These are phyloP conservation scores for Amphipyra berbera DNA, from an alignment of 2,888 invertebrate genomes.

Conservation along the genomic window DNA sequence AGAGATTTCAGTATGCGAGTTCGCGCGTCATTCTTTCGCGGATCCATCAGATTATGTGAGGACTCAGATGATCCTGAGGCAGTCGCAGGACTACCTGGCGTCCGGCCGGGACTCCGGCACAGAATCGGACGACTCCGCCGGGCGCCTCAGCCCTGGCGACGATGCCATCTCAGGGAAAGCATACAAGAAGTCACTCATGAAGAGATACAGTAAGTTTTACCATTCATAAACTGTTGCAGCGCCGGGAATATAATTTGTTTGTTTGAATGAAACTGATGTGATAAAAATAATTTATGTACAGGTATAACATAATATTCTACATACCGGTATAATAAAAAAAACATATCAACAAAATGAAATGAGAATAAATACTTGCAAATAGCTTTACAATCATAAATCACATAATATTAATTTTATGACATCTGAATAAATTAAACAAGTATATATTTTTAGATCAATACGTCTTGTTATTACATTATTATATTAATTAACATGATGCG, in stretches of 20 bases:
- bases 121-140: constrained; percentile 95
- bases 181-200: constrained; percentile 98
- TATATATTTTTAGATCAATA: constrained; percentile 4
- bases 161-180: constrained; percentile 90
- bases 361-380: constrained; percentile 4
- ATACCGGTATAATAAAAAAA: constrained; percentile 6
- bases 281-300: not conserved
- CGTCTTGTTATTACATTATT: constrained; percentile 39
- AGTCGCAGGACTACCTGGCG: constrained; percentile 87
- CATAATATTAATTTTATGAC: constrained; percentile 24
- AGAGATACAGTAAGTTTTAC: constrained; percentile 96
- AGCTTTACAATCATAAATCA: constrained; percentile 29
- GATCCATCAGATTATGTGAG: constrained; percentile 87
- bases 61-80: constrained; percentile 85
- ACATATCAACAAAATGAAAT: constrained; percentile 1
- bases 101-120: constrained; percentile 92
- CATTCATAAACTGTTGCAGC: constrained; percentile 11
- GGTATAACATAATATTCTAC: not conserved
- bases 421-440: constrained; percentile 17
- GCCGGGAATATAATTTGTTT: not conserved
- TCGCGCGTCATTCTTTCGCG: constrained; percentile 86
- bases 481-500: constrained; percentile 22
- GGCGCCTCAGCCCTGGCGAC: constrained; percentile 91
- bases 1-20: constrained; percentile 86
- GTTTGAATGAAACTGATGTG: not conserved